A percentile compares a stretch with the other conserved stretches of the same genome.
Conservation (phyloP, 2,113 vertebrate species). For the Planiliza haematocheilus region DNA sequence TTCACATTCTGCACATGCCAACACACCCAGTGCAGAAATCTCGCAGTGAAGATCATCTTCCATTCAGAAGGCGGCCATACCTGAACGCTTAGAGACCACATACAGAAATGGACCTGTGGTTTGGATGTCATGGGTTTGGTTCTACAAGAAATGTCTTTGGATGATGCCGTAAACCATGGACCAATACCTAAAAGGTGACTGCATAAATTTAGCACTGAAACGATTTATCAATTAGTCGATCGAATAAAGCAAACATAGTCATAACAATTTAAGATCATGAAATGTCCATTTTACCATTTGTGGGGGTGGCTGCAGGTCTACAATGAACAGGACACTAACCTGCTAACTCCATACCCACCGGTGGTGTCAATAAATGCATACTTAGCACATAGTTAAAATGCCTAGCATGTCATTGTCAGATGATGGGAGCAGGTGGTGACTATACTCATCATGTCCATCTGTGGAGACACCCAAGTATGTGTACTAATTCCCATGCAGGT, state of each 20-base stretch:
- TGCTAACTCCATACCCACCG: not conserved
- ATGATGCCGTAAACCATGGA: not conserved
- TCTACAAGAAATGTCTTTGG: not conserved
- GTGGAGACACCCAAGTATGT: constrained; percentile 2
- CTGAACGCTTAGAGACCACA: constrained; percentile 40
- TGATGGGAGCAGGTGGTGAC: constrained; percentile 58
- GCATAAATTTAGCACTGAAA: not conserved
- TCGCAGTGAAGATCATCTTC: constrained; percentile 70
- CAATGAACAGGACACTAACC: constrained; percentile 14
- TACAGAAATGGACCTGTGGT: constrained; percentile 30
- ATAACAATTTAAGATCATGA: too few relatives aligned
- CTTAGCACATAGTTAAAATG: constrained; percentile 43
- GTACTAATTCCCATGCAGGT: not conserved
- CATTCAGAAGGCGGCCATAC: constrained; percentile 31
- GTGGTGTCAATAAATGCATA: constrained; percentile 38
- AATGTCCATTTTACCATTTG: too few relatives aligned
- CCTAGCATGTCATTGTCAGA: constrained; percentile 40
- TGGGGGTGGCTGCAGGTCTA: too few relatives aligned
- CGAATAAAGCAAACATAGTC: not conserved
- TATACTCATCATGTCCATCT: constrained; percentile 29
- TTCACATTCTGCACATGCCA: constrained; percentile 66
- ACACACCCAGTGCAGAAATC: constrained; percentile 65
- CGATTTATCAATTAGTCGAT: not conserved
- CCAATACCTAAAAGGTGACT: not conserved
- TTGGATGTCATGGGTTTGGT: constrained; percentile 26